Percentiles rank a stretch among this genome's conserved stretches.
These are phyloP conservation scores for Luperina testacea DNA, from an alignment of 2,888 invertebrate genomes.

Conservation along the genomic window DNA sequence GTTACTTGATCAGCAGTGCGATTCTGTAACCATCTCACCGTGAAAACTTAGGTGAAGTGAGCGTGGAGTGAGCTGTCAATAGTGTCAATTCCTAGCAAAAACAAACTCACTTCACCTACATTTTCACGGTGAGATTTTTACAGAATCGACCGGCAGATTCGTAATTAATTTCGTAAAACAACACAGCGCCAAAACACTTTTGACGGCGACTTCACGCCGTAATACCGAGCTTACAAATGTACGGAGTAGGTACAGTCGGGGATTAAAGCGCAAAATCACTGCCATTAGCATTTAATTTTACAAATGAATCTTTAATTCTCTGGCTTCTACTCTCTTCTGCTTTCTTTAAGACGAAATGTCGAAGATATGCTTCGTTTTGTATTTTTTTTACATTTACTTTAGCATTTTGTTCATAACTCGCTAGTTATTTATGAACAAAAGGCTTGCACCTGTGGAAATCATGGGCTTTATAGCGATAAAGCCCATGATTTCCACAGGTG, in stretches of 20 bases:
- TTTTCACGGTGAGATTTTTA: too few relatives aligned
- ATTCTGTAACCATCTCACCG: too few relatives aligned
- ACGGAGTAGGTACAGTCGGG: conserved; percentile 77
- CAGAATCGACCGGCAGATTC: too few relatives aligned
- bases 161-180: background rate
- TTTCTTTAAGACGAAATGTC: conserved; percentile 26
- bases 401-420: background rate
- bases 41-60: too few relatives aligned
- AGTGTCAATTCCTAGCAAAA: too few relatives aligned
- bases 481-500: background rate
- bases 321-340: conserved; percentile 75
- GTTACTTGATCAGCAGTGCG: too few relatives aligned
- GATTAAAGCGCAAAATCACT: conserved; percentile 84
- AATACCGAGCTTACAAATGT: conserved; percentile 77
- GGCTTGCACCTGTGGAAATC: too few relatives aligned
- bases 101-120: too few relatives aligned
- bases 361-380: conserved; percentile 3
- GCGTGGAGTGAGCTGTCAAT: too few relatives aligned
- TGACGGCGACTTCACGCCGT: conserved; percentile 72
- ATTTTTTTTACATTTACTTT: background rate
- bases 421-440: too few relatives aligned
- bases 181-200: conserved; percentile 62
- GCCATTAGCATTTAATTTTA: conserved; percentile 88
- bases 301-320: conserved; percentile 86
- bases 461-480: background rate